Conservation (phyloP, 2,113 vertebrate species). For the Cepphus grylle region DNA sequence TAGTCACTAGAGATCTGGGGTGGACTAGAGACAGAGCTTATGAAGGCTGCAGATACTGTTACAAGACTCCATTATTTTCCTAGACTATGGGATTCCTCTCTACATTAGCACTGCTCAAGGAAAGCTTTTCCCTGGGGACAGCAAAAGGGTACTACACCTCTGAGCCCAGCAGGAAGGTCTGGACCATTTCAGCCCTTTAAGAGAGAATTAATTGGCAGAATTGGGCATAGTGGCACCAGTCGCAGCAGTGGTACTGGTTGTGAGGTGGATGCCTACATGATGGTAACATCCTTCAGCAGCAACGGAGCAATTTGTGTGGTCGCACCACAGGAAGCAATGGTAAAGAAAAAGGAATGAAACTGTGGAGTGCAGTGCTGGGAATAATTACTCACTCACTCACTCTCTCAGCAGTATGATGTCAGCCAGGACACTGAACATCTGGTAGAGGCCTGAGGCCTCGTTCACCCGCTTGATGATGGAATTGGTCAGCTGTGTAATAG, state of each 20-base stretch:
- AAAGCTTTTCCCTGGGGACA: neutral
- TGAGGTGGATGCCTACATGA: neutral
- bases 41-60: neutral
- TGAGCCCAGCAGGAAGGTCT: neutral
- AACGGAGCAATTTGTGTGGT: neutral
- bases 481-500: slow-evolving; percentile 83
- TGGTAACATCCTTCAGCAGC: neutral
- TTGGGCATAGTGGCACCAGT: neutral
- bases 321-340: neutral
- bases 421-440: slow-evolving; percentile 93
- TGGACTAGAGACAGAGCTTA: neutral
- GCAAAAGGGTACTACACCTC: neutral
- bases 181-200: neutral
- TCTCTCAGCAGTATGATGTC: slow-evolving; percentile 89
- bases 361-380: neutral
- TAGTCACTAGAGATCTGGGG: neutral
- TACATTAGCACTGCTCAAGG: neutral
- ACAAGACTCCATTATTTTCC: neutral
- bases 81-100: neutral
- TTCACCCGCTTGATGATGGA: slow-evolving; percentile 87
- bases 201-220: neutral
- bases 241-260: neutral
- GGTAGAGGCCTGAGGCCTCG: slow-evolving; percentile 93
- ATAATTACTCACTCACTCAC: slow-evolving; percentile 90
- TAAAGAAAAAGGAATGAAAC: neutral